Percentiles rank a stretch among this genome's conserved stretches.
Conservation (phyloP, 2,113 vertebrate genomes). For the Tragelaphus buxtoni region DNA sequence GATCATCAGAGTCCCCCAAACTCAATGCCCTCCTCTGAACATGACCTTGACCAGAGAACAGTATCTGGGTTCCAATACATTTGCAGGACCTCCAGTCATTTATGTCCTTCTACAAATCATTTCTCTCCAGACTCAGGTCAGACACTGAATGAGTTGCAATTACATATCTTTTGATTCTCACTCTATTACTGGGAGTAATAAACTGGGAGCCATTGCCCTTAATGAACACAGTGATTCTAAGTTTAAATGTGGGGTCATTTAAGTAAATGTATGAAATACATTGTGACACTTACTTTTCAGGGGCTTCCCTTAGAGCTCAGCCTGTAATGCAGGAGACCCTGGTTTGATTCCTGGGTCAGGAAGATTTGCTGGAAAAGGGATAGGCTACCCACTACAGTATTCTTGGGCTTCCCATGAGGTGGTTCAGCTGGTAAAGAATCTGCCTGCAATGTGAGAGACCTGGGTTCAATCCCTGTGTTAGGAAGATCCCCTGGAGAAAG, state of each 20-base stretch:
- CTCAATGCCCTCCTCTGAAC: not conserved
- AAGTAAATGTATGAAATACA: not conserved
- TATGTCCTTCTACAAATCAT: not conserved
- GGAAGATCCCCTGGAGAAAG: not conserved
- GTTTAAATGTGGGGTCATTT: not conserved
- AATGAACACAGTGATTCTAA: not conserved
- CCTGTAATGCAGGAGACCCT: not conserved
- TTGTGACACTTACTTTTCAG: not conserved
- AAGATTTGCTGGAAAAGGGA: not conserved
- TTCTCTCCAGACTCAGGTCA: not conserved
- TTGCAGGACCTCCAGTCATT: not conserved
- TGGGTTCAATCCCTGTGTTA: not conserved
- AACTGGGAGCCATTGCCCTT: not conserved
- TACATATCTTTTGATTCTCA: not conserved
- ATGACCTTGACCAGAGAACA: not conserved
- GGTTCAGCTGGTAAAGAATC: not conserved
- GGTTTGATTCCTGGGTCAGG: not conserved
- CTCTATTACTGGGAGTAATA: not conserved
- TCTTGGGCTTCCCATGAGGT: not conserved
- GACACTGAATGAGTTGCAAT: not conserved
- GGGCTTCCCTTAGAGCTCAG: not conserved
- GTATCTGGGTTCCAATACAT: not conserved
- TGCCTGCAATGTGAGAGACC: not conserved
- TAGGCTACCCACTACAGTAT: not conserved
- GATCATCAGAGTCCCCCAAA: not conserved